A percentile compares a stretch with the other conserved stretches of the same genome.
These are phyloP conservation scores for Tupiocoris notatus DNA, from an alignment of 2,888 invertebrate genomes.

Conservation along the genomic window DNA sequence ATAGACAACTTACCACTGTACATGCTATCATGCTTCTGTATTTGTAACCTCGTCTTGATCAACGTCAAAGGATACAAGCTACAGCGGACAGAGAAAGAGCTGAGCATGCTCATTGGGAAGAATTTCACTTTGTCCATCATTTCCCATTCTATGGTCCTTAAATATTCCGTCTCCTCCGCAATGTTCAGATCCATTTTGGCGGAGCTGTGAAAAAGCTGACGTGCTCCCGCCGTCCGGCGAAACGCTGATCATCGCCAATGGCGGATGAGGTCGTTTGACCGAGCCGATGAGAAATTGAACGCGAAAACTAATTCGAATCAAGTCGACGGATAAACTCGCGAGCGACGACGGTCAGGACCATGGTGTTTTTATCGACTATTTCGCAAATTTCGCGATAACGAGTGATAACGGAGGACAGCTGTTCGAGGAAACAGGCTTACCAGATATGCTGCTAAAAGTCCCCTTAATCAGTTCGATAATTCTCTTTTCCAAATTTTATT, in stretches of 20 bases:
- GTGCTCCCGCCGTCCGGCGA: neutral
- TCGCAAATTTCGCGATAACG: no score
- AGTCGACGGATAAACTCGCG: no score
- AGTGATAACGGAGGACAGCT: no score
- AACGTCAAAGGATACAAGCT: conserved; percentile 86
- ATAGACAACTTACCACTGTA: conserved; percentile 67
- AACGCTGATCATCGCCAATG: neutral
- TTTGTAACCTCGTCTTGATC: conserved; percentile 90
- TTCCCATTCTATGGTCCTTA: conserved; percentile 90
- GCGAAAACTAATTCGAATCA: no score
- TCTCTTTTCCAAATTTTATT: no score
- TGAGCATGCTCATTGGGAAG: conserved; percentile 86
- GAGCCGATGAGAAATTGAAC: no score
- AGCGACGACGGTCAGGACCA: no score
- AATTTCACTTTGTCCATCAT: conserved; percentile 98
- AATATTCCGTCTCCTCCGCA: conserved; percentile 57
- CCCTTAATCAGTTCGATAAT: no score
- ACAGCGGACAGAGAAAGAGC: conserved; percentile 73
- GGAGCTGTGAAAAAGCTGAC: neutral
- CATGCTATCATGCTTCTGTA: conserved; percentile 77
- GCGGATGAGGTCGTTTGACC: no score
- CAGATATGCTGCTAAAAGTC: no score
- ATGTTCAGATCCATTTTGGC: conserved; percentile 30
- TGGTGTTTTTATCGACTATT: no score
- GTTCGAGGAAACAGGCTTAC: no score